Evolutionary conservation across 1,140 invertebrate species (phyloP), one percentile per base, ranked within the genome.

Genomic region (Neuroterus valhalla): DNA sequence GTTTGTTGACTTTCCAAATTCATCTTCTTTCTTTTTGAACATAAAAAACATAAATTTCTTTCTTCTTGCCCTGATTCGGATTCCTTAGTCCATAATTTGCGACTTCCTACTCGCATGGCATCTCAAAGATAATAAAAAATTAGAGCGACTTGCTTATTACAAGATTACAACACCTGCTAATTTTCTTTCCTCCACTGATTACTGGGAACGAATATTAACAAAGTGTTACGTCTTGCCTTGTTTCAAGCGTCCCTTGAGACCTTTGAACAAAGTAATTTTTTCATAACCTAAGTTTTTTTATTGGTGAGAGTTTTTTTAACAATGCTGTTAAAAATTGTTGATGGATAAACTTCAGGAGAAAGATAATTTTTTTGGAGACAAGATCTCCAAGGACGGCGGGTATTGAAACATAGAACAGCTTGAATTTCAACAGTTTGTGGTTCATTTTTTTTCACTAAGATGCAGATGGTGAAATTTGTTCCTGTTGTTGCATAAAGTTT

Each of bases 201-300:
- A 62, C 21, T 21, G 23, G 19, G 50, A 55, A 55, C n/a, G 12
- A 55, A 55, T 55, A 55, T 55, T 55, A 19, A 55, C 50, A 19
- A 38, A 10, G 19, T 55, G 8, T 55, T 55, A 62, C n/a, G 52
- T 26, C 21, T 26, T 62, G 52, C 31, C 12, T 62, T 62, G 52
- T 62, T 23, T 62, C 26, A 26, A 62, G 21, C 26, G 23, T 62
- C 31, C 52, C 52, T 62, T 62, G 52, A 62, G 52, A 62, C 26
- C 26, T 23, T 26, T 62, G 8, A 6, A 62, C 52, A 26, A 62
- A 31, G 21, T 62, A 21, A 17, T 26, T 10, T 14, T 31, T 21
- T 26, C 23, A 21, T 19, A 6, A 17, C 3, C 14, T 23, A 31
- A 14, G 23, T 11, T 14, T 31, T 62, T 26, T 62, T 52, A 26